Base-by-base conservation (phyloP, 2,888 invertebrate species). In the Sphaeridia pumilis region DNA sequence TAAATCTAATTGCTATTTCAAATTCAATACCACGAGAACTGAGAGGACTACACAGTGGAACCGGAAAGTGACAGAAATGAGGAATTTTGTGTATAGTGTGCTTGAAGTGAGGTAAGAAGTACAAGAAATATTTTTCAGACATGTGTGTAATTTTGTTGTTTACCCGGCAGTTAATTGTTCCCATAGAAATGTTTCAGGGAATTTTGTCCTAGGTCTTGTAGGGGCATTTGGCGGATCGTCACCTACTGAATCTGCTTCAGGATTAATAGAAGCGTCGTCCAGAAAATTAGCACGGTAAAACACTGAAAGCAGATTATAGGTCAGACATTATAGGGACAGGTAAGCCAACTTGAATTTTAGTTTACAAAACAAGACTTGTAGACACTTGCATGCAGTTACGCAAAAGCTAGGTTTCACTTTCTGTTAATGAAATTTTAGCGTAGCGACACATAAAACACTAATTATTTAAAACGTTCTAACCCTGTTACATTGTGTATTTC, bases 181-280 rank as follows among this genome's bases (percentile, higher is more conserved):
- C 78, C 79, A 82, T 63, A 82, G 73, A 82, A 83, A 83, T 47
- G 82, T 82, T 73, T 83, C 83, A 35, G 81, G 80, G 70, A 83
- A 83, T 69, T 77, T 73, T 70, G 76, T 78, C 66, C 82, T 74
- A 42, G 79, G 71, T 65, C 66, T 67, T 51, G 58, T 26, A 28
- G 60, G 49, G 31, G 58, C 49, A 21, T 58, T 59, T 53, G 50
- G 51, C 26, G 25, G 44, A 49, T 55, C 53, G 58, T 59, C 5
- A 53, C 58, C 42, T 54, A 55, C 48, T 50, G 55, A 56, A 55
- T 56, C 56, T 50, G 67, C 67, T 62, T 64, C 56, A 56, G 59
- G 46, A 51, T 57, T 52, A 62, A 55, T 53, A 31, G 58, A 57
- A 27, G 52, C 54, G 60, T 65, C 61, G 65, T 68, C 72, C 66